phyloP scores from a whole-genome alignment of 2,797 vertebrate genomes.

The Sebastes oblongus region DNA sequence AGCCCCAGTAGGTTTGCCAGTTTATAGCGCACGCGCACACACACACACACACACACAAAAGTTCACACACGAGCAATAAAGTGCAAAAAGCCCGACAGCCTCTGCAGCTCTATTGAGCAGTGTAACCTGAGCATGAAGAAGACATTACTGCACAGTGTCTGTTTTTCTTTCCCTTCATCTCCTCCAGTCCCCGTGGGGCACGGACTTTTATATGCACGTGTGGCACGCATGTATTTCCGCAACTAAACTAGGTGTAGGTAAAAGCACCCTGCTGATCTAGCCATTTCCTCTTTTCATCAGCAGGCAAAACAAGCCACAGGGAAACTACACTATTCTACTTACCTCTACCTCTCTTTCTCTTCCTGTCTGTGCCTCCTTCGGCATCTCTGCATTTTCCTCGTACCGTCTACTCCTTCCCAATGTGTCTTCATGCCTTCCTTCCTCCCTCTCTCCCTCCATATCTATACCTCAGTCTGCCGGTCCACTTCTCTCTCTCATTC shows the following conservation, averaged over 20 bases:
- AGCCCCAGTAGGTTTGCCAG: constrained; percentile 25
- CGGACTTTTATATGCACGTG: background rate
- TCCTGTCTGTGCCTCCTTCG: constrained; percentile 6
- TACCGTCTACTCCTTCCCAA: constrained; percentile 5
- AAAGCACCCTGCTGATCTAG: constrained; percentile 44
- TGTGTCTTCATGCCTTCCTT: background rate
- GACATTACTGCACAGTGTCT: constrained; percentile 49
- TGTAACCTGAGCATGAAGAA: constrained; percentile 56
- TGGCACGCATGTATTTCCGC: constrained; percentile 37
- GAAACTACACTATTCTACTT: constrained; percentile 43
- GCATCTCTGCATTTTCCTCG: constrained; percentile 15
- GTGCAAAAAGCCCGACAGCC: constrained; percentile 32
- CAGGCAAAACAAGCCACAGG: constrained; percentile 68
- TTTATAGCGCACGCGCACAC: constrained; percentile 25
- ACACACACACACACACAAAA: constrained; percentile 6
- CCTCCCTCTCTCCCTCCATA: background rate
- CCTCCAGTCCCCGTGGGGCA: constrained; percentile 30
- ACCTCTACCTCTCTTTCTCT: constrained; percentile 10
- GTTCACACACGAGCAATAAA: constrained; percentile 42
- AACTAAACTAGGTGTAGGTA: constrained; percentile 49
- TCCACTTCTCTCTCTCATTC: constrained; percentile 4
- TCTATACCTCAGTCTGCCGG: background rate
- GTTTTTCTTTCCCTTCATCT: constrained; percentile 60
- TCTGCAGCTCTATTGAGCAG: constrained; percentile 37
- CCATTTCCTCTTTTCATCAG: constrained; percentile 66